Evolutionary conservation across 2,113 vertebrate genomes (phyloP), one percentile per base, ranked within the genome.

Genomic region (Lepus europaeus): DNA sequence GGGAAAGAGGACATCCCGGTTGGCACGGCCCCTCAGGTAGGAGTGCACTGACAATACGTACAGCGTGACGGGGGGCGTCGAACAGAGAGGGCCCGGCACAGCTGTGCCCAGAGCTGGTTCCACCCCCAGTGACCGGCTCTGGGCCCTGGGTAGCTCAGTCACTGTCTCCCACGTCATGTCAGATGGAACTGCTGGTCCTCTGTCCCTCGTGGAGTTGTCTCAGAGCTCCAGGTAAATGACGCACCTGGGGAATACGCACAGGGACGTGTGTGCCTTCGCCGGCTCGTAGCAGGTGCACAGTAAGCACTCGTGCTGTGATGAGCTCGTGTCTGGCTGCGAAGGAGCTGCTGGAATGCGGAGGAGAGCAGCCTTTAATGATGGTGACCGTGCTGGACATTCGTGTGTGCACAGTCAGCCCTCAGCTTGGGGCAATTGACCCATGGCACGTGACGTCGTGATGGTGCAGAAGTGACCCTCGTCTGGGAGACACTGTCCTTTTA

Each of bases 11-110:
- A 45, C 39, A 3, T 17, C 33, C 66, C 78, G 29, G 31, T 31
- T 2, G 5, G 3, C 53, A 23, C 45, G 12, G 4, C 16, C 16
- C 5, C 72, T 8, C 8, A 23, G 0, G 5, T 19, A 81, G 23
- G 12, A 20, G 19, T 45, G n/a, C 63, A 39, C 39, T 22, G 23
- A 70, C 76, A 33, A 17, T 31, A 9, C 17, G 8, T 23, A 53
- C 1, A 59, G 49, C 64, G n/a, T 76, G 45, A 36, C 84, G 19
- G 5, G 0, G 1, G 25, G 6, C 29, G 31, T 7, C 9, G 80
- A 39, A 63, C 20, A 22, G 39, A 77, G 20, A 45, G 45, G 6
- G 45, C 45, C 45, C 45, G 45, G 45, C 45, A 45, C 45, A 45
- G 45, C 45, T 45, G 45, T 45, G 45, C 45, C 9, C 45, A 45